A percentile compares a stretch with the other conserved stretches of the same genome.
Evolutionary conservation across 2,113 vertebrate species (phyloP).

Genomic region (Labeo catla): DNA sequence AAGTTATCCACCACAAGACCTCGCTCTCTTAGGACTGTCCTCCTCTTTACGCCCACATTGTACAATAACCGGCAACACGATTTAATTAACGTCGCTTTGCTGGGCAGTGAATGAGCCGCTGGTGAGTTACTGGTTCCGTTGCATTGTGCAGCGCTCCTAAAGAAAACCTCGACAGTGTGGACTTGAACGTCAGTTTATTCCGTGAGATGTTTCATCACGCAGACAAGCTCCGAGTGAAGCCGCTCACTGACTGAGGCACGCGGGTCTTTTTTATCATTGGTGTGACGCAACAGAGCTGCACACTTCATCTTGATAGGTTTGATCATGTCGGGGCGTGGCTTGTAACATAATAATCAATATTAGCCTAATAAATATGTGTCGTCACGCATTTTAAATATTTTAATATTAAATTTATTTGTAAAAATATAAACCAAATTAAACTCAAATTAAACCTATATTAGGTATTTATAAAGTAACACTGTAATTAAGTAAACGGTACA

Average conservation of each 20-base stretch:
- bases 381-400: not conserved
- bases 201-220: not conserved
- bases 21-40: not conserved
- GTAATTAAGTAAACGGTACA: not conserved
- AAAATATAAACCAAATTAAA: not conserved
- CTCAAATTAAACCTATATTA: not conserved
- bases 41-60: not conserved
- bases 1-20: not conserved
- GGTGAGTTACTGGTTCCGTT: not conserved
- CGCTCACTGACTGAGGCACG: not conserved
- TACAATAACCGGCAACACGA: not conserved
- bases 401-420: not conserved
- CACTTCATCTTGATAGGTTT: not conserved
- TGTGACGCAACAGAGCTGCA: not conserved
- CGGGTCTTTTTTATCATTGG: not conserved
- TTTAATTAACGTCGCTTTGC: not conserved
- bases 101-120: not conserved
- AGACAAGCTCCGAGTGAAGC: not conserved
- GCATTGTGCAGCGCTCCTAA: not conserved
- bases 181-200: not conserved
- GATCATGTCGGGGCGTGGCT: conserved; percentile 7
- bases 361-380: not conserved
- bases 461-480: not conserved
- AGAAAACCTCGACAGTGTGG: not conserved
- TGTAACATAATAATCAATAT: not conserved